phyloP scores from a whole-genome alignment of 2,113 vertebrate genomes.

The Mustela lutreola region DNA sequence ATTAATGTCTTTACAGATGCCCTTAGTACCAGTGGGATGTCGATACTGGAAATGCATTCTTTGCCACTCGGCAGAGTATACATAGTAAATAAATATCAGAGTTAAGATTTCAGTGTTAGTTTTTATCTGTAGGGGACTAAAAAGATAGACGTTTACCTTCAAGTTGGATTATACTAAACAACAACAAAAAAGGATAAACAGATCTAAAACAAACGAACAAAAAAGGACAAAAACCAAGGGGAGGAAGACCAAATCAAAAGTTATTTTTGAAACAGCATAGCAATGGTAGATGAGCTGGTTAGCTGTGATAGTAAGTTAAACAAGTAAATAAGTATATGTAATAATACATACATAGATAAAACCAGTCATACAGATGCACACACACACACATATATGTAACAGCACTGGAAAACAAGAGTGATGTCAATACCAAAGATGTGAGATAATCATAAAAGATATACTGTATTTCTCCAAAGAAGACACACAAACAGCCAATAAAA shows the following conservation, averaged over 20 bases:
- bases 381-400: no score
- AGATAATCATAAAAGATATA: background rate
- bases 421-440: background rate
- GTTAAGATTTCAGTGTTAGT: background rate
- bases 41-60: background rate
- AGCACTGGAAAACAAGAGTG: background rate
- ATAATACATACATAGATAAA: background rate
- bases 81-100: constrained; percentile 1
- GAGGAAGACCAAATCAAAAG: constrained; percentile 32
- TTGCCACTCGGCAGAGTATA: background rate
- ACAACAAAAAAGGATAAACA: background rate
- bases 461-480: background rate
- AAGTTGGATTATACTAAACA: background rate
- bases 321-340: background rate
- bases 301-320: background rate
- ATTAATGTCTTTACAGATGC: background rate
- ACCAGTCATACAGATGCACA: background rate
- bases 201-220: background rate
- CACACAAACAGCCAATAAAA: background rate
- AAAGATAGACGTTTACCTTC: background rate
- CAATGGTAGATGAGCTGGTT: background rate
- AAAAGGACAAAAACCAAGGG: background rate
- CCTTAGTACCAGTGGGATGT: background rate
- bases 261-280: constrained; percentile 10
- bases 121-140: background rate